Percentiles rank a stretch among this genome's conserved stretches.
These are phyloP conservation scores for Acromyrmex charruanus DNA, from an alignment of 1,140 invertebrate species.

Conservation along the genomic window DNA sequence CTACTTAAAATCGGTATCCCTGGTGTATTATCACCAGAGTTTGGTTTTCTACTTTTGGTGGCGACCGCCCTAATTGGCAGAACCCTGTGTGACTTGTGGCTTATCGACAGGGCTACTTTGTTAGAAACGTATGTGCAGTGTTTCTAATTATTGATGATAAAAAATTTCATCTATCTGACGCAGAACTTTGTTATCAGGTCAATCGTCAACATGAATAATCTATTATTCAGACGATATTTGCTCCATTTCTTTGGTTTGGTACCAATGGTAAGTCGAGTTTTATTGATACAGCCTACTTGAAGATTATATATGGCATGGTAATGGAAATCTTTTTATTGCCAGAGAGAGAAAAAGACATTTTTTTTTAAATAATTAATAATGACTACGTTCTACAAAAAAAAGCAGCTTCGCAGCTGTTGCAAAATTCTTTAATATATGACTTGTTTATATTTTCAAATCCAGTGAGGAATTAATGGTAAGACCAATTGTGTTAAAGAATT, in stretches of 20 bases:
- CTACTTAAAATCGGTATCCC: slow-evolving; percentile 95
- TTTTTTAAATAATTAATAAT: slow-evolving; percentile 47
- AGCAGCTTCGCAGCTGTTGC: too few relatives aligned
- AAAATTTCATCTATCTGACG: background rate
- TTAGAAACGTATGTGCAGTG: slow-evolving; percentile 93
- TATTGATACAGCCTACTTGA: background rate
- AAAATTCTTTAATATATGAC: too few relatives aligned
- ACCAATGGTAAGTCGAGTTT: slow-evolving; percentile 90
- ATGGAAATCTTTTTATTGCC: slow-evolving; percentile 45
- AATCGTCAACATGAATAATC: slow-evolving; percentile 95
- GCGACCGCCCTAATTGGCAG: slow-evolving; percentile 93
- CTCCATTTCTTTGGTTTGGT: slow-evolving; percentile 92
- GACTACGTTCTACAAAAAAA: too few relatives aligned
- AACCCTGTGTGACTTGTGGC: slow-evolving; percentile 98
- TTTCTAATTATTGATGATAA: slow-evolving; percentile 19
- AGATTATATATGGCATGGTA: slow-evolving; percentile 28
- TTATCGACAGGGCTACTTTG: slow-evolving; percentile 97
- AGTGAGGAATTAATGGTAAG: too few relatives aligned
- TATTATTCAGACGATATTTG: slow-evolving; percentile 92
- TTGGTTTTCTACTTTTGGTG: slow-evolving; percentile 93
- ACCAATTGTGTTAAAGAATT: too few relatives aligned
- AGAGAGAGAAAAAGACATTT: slow-evolving; percentile 27
- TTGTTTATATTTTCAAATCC: too few relatives aligned
- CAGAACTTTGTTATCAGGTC: slow-evolving; percentile 88
- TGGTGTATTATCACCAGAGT: slow-evolving; percentile 91